Evolutionary conservation across 2,888 invertebrate species (phyloP).

Genomic region (Euzophera pinguis): DNA sequence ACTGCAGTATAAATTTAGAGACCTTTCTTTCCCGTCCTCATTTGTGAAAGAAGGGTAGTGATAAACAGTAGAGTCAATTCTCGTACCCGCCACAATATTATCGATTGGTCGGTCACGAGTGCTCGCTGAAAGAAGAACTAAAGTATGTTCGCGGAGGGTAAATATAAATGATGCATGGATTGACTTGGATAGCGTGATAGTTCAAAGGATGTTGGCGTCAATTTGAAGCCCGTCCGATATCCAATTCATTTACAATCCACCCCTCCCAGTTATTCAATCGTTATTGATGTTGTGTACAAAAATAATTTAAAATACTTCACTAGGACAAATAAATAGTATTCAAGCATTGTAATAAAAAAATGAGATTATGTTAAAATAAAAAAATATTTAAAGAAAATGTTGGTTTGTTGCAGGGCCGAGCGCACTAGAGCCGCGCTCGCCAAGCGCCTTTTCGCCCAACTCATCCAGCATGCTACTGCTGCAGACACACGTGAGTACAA

Average conservation of each 20-base stretch:
- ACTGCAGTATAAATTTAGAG: conserved; percentile 70
- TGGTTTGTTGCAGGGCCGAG: conserved; percentile 76
- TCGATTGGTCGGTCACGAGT: conserved; percentile 66
- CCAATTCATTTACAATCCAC: conserved; percentile 48
- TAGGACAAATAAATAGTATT: neutral
- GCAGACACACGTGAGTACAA: conserved; percentile 90
- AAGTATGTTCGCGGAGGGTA: conserved; percentile 79
- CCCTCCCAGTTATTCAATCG: conserved; percentile 34
- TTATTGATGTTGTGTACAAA: conserved; percentile 6
- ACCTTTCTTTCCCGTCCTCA: conserved; percentile 59
- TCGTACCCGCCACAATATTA: conserved; percentile 42
- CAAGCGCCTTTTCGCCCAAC: conserved; percentile 78
- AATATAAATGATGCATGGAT: conserved; percentile 79
- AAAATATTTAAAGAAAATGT: conserved; percentile 31
- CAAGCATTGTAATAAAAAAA: neutral
- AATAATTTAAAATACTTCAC: neutral
- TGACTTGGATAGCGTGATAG: conserved; percentile 81
- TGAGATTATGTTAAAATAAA: neutral
- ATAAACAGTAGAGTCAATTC: conserved; percentile 39
- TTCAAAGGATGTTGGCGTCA: conserved; percentile 68
- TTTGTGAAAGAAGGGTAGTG: conserved; percentile 51
- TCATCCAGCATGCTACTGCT: conserved; percentile 95
- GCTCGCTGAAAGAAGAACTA: conserved; percentile 67
- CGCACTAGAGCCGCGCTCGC: conserved; percentile 77
- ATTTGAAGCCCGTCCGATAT: conserved; percentile 45